A percentile compares a stretch with the other conserved stretches of the same genome.
phyloP scores from a whole-genome alignment of 23 tunicate genomes.

The Halocynthia aurantium region DNA sequence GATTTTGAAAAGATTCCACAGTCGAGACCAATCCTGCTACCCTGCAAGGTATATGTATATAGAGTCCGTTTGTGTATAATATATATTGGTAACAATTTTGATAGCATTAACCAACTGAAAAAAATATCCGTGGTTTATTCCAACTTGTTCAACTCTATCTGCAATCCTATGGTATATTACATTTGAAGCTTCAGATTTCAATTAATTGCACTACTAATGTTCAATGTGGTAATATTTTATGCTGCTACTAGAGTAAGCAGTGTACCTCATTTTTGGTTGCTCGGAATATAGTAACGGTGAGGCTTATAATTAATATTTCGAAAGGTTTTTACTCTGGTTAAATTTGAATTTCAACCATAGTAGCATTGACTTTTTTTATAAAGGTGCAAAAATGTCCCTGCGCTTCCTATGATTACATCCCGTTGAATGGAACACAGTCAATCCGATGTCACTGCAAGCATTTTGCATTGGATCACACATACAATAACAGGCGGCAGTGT shows the following conservation, averaged over 20 bases:
- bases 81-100: background rate
- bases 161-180: no score
- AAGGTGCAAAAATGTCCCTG: constrained; percentile 51
- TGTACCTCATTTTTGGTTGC: no score
- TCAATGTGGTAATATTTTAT: constrained; percentile 23
- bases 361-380: background rate
- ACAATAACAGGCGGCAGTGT: background rate
- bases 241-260: no score
- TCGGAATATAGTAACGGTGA: no score
- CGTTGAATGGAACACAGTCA: constrained; percentile 63
- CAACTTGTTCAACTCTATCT: no score
- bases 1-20: constrained; percentile 37
- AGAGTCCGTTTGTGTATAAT: background rate
- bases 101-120: constrained; percentile 9
- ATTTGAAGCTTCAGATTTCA: no score
- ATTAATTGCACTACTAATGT: no score
- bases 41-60: constrained; percentile 13
- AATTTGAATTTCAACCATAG: background rate
- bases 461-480: constrained; percentile 39
- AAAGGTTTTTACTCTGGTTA: no score
- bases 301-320: no score
- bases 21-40: constrained; percentile 14
- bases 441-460: constrained; percentile 89
- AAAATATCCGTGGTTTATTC: background rate
- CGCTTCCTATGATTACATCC: constrained; percentile 53